Conservation (phyloP, 2,888 invertebrate genomes). For the Protophormia terraenovae region DNA sequence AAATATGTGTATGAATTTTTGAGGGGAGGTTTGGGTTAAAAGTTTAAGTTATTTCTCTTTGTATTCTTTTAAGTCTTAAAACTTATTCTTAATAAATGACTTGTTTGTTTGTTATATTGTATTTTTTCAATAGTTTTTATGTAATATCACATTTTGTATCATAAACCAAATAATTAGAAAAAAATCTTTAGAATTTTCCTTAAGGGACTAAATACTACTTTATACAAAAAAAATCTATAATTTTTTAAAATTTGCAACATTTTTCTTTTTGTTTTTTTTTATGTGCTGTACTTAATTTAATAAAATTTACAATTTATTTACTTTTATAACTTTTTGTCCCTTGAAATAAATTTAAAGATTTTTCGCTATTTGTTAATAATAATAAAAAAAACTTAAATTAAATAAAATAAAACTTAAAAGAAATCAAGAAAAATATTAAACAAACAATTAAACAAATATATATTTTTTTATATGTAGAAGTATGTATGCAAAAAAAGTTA, state of each 20-base stretch:
- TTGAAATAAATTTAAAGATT: neutral
- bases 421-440: constrained; percentile 29
- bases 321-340: neutral
- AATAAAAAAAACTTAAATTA: constrained; percentile 39
- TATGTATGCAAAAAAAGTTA: neutral
- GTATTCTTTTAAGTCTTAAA: constrained; percentile 55
- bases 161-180: constrained; percentile 30
- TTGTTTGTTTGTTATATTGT: constrained; percentile 30
- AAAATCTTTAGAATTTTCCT: constrained; percentile 24
- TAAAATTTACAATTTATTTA: neutral
- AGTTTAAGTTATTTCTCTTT: constrained; percentile 38
- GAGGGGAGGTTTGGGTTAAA: neutral
- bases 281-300: neutral
- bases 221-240: neutral
- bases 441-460: neutral
- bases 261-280: neutral
- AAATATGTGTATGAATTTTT: constrained; percentile 15
- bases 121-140: constrained; percentile 46
- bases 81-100: constrained; percentile 64
- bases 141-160: constrained; percentile 61
- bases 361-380: neutral
- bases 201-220: neutral
- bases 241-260: neutral
- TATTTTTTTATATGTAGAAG: neutral
- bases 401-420: constrained; percentile 38